Evolutionary conservation across 1,140 invertebrate genomes (phyloP).

Genomic region (Rhizoglyphus robini): DNA sequence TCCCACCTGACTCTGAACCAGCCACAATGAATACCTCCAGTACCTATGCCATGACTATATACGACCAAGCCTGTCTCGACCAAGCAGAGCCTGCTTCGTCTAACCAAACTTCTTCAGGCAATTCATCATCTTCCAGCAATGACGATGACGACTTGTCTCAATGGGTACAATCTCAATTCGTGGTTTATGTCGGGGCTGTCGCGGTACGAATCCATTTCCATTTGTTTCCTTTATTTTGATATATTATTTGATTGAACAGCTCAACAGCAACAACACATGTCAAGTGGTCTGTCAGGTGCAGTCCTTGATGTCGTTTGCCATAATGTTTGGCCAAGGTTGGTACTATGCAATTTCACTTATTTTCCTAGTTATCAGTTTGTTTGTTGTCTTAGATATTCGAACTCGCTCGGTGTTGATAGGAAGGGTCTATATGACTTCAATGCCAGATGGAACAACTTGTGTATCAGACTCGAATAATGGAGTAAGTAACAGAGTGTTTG

Average conservation of each 20-base stretch:
- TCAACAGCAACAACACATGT: constrained; percentile 7
- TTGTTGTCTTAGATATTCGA: neutral
- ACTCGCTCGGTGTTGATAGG: constrained; percentile 3
- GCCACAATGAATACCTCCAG: neutral
- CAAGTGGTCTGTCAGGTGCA: constrained; percentile 2
- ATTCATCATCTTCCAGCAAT: neutral
- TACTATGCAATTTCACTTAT: no score
- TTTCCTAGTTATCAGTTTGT: no score
- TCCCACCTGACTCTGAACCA: neutral
- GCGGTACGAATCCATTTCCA: neutral
- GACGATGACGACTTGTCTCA: neutral
- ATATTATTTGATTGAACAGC: neutral
- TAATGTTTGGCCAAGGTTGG: neutral
- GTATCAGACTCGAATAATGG: neutral
- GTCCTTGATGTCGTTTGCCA: neutral
- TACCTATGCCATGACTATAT: neutral
- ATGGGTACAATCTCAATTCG: neutral
- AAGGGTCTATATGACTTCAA: neutral
- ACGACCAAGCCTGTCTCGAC: neutral
- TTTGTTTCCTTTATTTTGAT: neutral
- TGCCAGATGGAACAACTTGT: neutral
- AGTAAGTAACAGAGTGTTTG: no score
- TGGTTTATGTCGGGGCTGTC: constrained; percentile 7
- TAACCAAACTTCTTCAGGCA: neutral
- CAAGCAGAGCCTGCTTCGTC: neutral